Evolutionary conservation across 2,113 vertebrate species (phyloP).

Genomic region (Syrmaticus mikado): DNA sequence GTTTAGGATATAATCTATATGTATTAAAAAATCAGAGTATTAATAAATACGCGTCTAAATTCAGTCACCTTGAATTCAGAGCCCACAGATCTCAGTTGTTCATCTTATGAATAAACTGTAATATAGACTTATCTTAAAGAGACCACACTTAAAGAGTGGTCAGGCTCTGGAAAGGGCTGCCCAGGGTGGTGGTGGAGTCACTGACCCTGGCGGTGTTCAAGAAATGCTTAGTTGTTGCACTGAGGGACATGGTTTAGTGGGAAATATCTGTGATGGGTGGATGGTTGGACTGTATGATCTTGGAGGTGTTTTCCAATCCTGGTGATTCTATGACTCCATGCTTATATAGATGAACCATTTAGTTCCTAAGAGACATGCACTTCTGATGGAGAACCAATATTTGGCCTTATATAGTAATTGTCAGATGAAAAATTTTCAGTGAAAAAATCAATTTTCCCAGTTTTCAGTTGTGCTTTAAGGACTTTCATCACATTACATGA

Average conservation of each 20-base stretch:
- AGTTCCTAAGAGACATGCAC: rapidly evolving
- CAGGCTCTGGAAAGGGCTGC: too few species aligned
- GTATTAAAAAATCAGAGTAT: constrained; percentile 17
- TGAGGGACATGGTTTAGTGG: too few species aligned
- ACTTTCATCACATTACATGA: not conserved
- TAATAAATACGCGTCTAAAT: not conserved
- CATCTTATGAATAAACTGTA: not conserved
- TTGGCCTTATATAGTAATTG: not conserved
- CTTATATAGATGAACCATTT: not conserved
- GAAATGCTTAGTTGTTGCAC: too few species aligned
- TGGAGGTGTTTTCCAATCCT: too few species aligned
- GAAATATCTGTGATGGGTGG: too few species aligned
- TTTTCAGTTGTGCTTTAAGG: not conserved
- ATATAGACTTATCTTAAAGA: not conserved
- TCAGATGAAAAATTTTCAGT: not conserved
- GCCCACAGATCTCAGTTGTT: not conserved
- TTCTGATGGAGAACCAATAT: not conserved
- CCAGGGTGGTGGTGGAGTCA: too few species aligned
- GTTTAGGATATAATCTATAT: not conserved
- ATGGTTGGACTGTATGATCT: too few species aligned
- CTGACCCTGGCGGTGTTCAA: too few species aligned
- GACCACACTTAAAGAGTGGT: too few species aligned
- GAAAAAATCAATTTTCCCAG: not conserved
- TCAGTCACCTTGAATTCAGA: not conserved
- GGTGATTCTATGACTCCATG: too few species aligned